A percentile compares a stretch with the other conserved stretches of the same genome.
These are phyloP conservation scores for Diploptera punctata DNA, from an alignment of 2,888 invertebrate species.

Conservation along the genomic window DNA sequence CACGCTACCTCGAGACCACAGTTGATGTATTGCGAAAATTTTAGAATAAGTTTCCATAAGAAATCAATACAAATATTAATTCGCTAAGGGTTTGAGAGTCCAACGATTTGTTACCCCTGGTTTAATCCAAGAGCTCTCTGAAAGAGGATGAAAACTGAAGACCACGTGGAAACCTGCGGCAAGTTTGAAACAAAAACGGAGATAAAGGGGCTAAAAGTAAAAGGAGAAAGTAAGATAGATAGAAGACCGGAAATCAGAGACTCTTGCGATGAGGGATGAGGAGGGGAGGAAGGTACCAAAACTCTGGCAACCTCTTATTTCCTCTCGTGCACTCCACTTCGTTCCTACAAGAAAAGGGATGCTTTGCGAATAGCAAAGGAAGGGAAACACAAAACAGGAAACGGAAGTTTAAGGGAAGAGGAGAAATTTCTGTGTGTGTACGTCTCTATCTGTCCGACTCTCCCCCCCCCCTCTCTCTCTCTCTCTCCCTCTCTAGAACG, in stretches of 20 bases:
- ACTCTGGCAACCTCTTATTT: not conserved
- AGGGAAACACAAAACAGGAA: conserved; percentile 30
- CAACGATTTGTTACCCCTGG: not conserved
- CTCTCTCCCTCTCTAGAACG: conserved; percentile 15
- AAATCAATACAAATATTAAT: no score
- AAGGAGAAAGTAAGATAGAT: not conserved
- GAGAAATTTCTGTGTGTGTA: not conserved
- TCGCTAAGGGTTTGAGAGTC: no score
- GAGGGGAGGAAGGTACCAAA: not conserved
- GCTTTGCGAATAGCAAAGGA: not conserved
- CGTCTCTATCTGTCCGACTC: no score
- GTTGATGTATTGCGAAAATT: no score
- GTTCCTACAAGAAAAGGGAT: conserved; percentile 27
- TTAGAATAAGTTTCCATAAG: no score
- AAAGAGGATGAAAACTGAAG: not conserved
- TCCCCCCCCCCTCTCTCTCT: not conserved
- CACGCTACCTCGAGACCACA: no score
- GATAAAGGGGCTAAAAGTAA: not conserved
- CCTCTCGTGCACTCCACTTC: not conserved
- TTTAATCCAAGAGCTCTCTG: conserved; percentile 1
- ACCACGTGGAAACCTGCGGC: not conserved
- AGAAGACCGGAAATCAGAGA: not conserved
- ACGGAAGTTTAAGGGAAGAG: conserved; percentile 35
- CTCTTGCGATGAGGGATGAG: not conserved
- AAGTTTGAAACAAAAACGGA: conserved; percentile 12